phyloP scores from a whole-genome alignment of 2,797 vertebrate genomes.

The Scyliorhinus canicula region DNA sequence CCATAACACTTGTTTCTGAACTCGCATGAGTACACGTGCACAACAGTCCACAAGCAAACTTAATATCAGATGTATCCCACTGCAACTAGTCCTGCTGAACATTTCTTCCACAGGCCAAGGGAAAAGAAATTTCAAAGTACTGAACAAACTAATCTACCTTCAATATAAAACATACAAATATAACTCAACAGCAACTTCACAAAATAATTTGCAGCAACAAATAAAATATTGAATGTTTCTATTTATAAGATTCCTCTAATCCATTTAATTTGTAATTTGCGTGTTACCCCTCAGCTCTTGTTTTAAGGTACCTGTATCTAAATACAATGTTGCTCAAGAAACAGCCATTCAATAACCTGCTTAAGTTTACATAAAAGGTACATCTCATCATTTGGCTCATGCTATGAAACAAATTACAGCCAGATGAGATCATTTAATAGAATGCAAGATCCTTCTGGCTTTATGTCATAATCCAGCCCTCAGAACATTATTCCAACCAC shows the following conservation, averaged over 20 bases:
- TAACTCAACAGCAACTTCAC: neutral
- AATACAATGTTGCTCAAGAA: neutral
- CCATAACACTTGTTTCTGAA: neutral
- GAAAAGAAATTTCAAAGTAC: neutral
- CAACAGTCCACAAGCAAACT: neutral
- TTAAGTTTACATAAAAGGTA: neutral
- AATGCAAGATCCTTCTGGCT: neutral
- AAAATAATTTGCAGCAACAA: neutral
- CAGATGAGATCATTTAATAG: neutral
- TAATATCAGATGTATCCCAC: neutral
- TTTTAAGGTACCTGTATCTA: neutral
- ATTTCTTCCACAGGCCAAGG: neutral
- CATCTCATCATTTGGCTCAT: neutral
- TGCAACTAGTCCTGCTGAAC: neutral
- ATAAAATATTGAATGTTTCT: neutral
- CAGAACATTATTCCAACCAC: neutral
- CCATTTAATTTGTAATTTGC: neutral
- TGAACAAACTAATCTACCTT: neutral
- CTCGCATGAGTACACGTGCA: too few species aligned
- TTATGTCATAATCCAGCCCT: neutral
- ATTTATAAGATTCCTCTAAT: neutral
- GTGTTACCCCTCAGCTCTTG: neutral
- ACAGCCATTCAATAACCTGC: neutral
- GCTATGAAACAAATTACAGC: neutral
- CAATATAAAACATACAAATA: neutral